These are phyloP conservation scores for Ursus arctos DNA, from an alignment of 2,113 vertebrate species.

Conservation along the genomic window DNA sequence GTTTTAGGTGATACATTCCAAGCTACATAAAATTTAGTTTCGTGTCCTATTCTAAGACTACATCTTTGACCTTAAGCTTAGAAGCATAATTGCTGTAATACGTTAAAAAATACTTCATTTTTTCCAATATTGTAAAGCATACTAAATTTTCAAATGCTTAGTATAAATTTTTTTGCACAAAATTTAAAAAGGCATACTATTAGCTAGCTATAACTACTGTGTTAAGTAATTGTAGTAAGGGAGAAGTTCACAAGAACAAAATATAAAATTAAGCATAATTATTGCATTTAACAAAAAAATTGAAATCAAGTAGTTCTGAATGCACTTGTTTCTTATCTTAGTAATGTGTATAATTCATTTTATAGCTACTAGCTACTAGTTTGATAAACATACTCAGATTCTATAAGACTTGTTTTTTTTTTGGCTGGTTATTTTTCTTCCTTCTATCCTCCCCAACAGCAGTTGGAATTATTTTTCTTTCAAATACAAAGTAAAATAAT, in stretches of 20 bases:
- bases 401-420: slow-evolving; percentile 23
- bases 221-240: slow-evolving; percentile 78
- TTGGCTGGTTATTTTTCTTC: slow-evolving; percentile 20
- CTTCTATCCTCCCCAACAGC: background rate
- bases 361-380: slow-evolving; percentile 66
- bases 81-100: slow-evolving; percentile 74
- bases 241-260: slow-evolving; percentile 86
- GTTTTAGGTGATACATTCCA: slow-evolving; percentile 61
- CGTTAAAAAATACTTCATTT: slow-evolving; percentile 80
- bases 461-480: slow-evolving; percentile 65
- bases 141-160: slow-evolving; percentile 82
- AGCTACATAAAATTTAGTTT: slow-evolving; percentile 75
- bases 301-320: slow-evolving; percentile 85
- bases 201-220: slow-evolving; percentile 78
- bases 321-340: slow-evolving; percentile 74
- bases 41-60: slow-evolving; percentile 75
- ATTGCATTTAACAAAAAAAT: slow-evolving; percentile 79
- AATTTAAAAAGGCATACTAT: slow-evolving; percentile 82
- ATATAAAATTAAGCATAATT: slow-evolving; percentile 83
- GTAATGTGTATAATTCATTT: slow-evolving; percentile 72
- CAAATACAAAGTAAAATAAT: slow-evolving; percentile 61
- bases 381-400: slow-evolving; percentile 63
- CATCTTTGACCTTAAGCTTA: slow-evolving; percentile 60
- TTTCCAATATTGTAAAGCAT: slow-evolving; percentile 80
- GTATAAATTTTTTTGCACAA: slow-evolving; percentile 84